Evolutionary conservation across 2,888 invertebrate genomes (phyloP).

Genomic region (Agrotis segetum): DNA sequence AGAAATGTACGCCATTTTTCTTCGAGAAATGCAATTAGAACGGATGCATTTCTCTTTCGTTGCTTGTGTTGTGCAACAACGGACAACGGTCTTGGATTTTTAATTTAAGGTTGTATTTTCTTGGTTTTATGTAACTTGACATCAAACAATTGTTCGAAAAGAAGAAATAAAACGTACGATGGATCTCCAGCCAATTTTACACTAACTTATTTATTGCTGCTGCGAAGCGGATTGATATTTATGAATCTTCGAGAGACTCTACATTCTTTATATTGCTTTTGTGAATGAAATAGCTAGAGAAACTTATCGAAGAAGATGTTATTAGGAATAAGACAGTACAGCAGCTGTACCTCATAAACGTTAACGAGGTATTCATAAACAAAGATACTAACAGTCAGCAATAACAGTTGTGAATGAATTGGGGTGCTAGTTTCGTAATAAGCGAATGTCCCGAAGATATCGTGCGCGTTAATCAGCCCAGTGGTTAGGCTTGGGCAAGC

Average conservation of each 20-base stretch:
- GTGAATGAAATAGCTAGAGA: conserved; percentile 21
- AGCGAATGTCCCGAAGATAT: conserved; percentile 49
- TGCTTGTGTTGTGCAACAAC: conserved; percentile 78
- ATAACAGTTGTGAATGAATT: conserved; percentile 48
- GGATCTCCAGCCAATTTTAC: conserved; percentile 47
- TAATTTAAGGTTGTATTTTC: conserved; percentile 69
- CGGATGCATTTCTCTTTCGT: conserved; percentile 80
- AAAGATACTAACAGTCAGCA: conserved; percentile 30
- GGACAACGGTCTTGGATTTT: conserved; percentile 73
- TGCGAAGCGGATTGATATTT: conserved; percentile 48
- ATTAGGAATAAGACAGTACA: not conserved
- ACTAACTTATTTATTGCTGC: conserved; percentile 51
- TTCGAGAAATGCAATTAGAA: conserved; percentile 85
- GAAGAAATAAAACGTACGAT: conserved; percentile 42
- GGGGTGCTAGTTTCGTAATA: conserved; percentile 52
- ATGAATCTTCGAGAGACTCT: conserved; percentile 26
- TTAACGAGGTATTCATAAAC: conserved; percentile 39
- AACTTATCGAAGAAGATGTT: not conserved
- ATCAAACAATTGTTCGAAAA: conserved; percentile 53
- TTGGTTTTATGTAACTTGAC: conserved; percentile 62
- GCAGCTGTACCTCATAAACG: conserved; percentile 11
- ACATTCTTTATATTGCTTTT: conserved; percentile 31
- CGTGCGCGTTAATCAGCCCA: conserved; percentile 51
- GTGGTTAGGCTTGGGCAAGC: conserved; percentile 58
- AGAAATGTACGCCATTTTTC: conserved; percentile 86